phyloP scores from a whole-genome alignment of 1,140 invertebrate species.

The Zaprionus capensis region DNA sequence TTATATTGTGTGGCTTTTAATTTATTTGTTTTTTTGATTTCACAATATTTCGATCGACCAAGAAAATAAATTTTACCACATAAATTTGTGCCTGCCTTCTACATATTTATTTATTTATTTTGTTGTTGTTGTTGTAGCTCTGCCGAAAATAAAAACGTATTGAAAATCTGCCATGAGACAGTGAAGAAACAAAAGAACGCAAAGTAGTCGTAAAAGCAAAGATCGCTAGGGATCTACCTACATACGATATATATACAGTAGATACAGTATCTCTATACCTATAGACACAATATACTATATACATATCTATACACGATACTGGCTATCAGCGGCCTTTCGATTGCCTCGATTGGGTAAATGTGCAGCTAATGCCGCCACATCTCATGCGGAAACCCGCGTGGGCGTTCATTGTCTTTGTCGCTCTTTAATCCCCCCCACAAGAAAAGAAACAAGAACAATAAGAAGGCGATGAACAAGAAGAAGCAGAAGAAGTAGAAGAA shows the following conservation, averaged over 20 bases:
- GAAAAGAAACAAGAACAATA: background rate
- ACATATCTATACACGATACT: background rate
- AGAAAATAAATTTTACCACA: constrained; percentile 74
- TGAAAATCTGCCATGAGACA: constrained; percentile 55
- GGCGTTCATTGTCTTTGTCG: constrained; percentile 30
- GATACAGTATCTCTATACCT: constrained; percentile 2
- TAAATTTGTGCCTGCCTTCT: constrained; percentile 37
- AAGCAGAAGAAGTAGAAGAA: background rate
- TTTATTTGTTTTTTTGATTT: constrained; percentile 81
- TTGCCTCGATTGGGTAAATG: constrained; percentile 27
- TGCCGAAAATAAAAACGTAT: constrained; percentile 53
- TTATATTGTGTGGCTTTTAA: constrained; percentile 71
- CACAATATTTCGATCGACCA: constrained; percentile 79
- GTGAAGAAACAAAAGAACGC: constrained; percentile 66
- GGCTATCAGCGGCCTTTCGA: constrained; percentile 6
- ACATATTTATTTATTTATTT: constrained; percentile 7
- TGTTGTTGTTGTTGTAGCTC: constrained; percentile 1
- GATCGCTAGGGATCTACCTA: background rate
- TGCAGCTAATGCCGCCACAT: background rate
- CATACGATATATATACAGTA: constrained; percentile 5
- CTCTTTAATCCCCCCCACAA: constrained; percentile 20
- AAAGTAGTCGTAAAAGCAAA: constrained; percentile 65
- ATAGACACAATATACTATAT: constrained; percentile 1
- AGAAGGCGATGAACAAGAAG: too few relatives aligned
- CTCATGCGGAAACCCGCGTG: constrained; percentile 8